These are phyloP conservation scores for Vicugna pacos DNA, from an alignment of 2,113 vertebrate genomes.

Conservation along the genomic window DNA sequence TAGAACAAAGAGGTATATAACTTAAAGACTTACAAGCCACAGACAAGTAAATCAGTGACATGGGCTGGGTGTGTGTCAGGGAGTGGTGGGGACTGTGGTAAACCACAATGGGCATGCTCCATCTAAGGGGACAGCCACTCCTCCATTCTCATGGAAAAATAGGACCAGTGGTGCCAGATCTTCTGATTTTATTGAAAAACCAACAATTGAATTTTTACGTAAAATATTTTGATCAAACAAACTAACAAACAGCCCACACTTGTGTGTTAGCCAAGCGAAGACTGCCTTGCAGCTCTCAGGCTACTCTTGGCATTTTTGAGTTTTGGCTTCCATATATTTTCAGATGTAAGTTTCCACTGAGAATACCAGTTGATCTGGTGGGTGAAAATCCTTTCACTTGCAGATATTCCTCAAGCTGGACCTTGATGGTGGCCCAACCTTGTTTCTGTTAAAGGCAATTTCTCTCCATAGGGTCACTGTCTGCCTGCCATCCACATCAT, in stretches of 20 bases:
- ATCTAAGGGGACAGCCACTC: background rate
- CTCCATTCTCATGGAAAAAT: background rate
- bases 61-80: background rate
- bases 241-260: background rate
- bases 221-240: slow-evolving; percentile 34
- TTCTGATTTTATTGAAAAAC: slow-evolving; percentile 13
- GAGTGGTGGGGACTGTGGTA: background rate
- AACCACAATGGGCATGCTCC: background rate
- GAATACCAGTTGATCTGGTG: background rate
- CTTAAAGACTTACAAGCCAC: background rate
- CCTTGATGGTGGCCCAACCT: background rate
- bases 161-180: too few relatives aligned
- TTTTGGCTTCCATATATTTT: slow-evolving; percentile 36
- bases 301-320: background rate
- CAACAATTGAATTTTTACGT: background rate
- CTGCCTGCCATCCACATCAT: background rate
- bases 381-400: background rate
- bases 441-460: background rate
- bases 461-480: background rate
- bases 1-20: background rate
- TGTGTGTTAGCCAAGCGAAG: background rate
- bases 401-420: background rate
- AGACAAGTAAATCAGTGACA: background rate
- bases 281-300: background rate
- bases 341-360: background rate